Evolutionary conservation across 1,140 invertebrate species (phyloP), one percentile per base, ranked within the genome.

Genomic region (Lordiphosa stackelbergi): DNA sequence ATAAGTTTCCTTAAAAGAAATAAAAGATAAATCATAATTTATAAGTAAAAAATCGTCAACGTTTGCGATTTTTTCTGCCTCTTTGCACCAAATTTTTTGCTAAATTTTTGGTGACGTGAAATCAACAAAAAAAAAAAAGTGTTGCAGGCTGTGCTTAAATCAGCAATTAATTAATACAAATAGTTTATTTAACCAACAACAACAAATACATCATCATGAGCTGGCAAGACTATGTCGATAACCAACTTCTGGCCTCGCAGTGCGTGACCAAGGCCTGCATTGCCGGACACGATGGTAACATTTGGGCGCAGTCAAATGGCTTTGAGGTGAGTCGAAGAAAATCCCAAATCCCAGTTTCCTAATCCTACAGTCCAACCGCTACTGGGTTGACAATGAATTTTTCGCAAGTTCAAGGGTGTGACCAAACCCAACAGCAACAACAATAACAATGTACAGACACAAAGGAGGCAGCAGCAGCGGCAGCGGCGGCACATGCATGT

Each of bases 161-260:
- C 54, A 62, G 53, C 60, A 53, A 66, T 61, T 51, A 64, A 36
- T 45, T 40, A 69, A 52, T 41, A 53, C 36, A 38, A 66, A 59
- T 68, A 71, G 59, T 62, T 61, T 61, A 62, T 53, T 42, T 36
- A 70, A 48, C 51, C 54, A 60, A 48, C 22, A 19, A 69, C 66
- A 69, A 73, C 78, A 73, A 83, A 70, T 46, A 79, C 64, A 74
- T 45, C 65, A 69, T 58, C 64, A 97, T 97, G 95, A 97, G 95
- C 93, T 98, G 96, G 96, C 95, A 97, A 94, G 95, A 96, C 93
- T 98, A 98, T 91, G 95, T 98, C 88, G 96, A 97, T 91, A 97
- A 96, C 92, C 96, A 98, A 91, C 93, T 97, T 90, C 91, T 97
- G 90, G 95, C 95, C 85, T 96, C 95, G 86, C 93, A 93, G 89